Percentiles rank a stretch among this genome's conserved stretches.
Evolutionary conservation across 2,888 invertebrate genomes (phyloP).

Genomic region (Himalopsyche tibetana): DNA sequence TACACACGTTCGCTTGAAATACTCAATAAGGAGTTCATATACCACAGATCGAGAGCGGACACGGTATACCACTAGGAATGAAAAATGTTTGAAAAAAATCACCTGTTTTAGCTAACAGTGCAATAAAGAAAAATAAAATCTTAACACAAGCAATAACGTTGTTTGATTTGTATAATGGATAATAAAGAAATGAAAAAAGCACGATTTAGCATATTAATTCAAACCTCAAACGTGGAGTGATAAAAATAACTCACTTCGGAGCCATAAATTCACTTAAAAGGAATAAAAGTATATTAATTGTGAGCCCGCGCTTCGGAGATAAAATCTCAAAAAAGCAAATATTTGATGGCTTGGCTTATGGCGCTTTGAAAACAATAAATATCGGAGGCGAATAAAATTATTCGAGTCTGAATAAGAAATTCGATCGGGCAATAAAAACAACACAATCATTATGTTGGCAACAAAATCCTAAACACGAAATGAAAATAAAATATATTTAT

Average conservation of each 20-base stretch:
- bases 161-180: not conserved
- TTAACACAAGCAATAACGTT: not conserved
- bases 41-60: too few species aligned
- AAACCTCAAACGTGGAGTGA: not conserved
- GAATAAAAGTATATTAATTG: slow-evolving; percentile 31
- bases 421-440: slow-evolving; percentile 53
- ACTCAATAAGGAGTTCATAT: too few species aligned
- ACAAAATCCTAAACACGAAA: slow-evolving; percentile 28
- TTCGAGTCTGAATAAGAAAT: slow-evolving; percentile 47
- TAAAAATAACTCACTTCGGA: slow-evolving; percentile 12
- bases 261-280: slow-evolving; percentile 32
- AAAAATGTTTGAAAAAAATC: not conserved
- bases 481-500: slow-evolving; percentile 36
- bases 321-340: slow-evolving; percentile 54
- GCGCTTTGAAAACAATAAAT: slow-evolving; percentile 55
- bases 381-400: slow-evolving; percentile 47
- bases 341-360: slow-evolving; percentile 51
- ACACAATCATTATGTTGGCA: slow-evolving; percentile 41
- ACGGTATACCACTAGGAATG: too few species aligned
- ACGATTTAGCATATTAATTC: slow-evolving; percentile 22
- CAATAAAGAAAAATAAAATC: slow-evolving; percentile 48
- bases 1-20: too few species aligned
- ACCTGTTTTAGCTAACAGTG: not conserved
- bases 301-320: not conserved
- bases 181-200: not conserved